These are phyloP conservation scores for Cynodonichthys magdalenae DNA, from an alignment of 2,797 vertebrate species.

Conservation along the genomic window DNA sequence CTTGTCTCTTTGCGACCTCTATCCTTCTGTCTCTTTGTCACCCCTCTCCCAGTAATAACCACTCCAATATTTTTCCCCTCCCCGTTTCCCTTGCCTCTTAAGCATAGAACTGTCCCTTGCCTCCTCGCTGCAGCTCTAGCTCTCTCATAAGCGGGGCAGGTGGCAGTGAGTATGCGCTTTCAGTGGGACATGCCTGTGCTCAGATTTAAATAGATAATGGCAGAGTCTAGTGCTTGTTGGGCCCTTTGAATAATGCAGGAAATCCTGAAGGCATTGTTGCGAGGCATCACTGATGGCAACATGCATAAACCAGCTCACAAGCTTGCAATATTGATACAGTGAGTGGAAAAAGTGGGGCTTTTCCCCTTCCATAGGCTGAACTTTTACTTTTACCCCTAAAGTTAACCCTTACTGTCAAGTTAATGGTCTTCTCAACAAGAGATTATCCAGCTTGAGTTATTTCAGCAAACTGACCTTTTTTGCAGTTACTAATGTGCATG, in stretches of 20 bases:
- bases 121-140: slow-evolving; percentile 30
- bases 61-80: slow-evolving; percentile 20
- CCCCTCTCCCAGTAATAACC: slow-evolving; percentile 27
- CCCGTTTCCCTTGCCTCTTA: slow-evolving; percentile 37
- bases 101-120: slow-evolving; percentile 42
- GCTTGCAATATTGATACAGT: slow-evolving; percentile 77
- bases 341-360: slow-evolving; percentile 27
- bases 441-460: background rate
- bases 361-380: background rate
- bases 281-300: slow-evolving; percentile 70
- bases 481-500: no score
- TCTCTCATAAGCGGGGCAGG: slow-evolving; percentile 64
- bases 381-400: slow-evolving; percentile 25
- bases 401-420: slow-evolving; percentile 10
- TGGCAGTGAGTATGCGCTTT: slow-evolving; percentile 61
- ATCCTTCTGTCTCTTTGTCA: slow-evolving; percentile 8
- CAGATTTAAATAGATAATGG: slow-evolving; percentile 82
- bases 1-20: slow-evolving; percentile 32
- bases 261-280: slow-evolving; percentile 78
- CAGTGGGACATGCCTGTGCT: slow-evolving; percentile 69
- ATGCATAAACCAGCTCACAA: slow-evolving; percentile 64
- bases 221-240: slow-evolving; percentile 71
- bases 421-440: background rate
- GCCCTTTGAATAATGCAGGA: slow-evolving; percentile 78
- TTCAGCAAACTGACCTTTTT: slow-evolving; percentile 1